Base-by-base conservation (phyloP, 2,113 vertebrate species). In the Hippocampus barbouri region DNA sequence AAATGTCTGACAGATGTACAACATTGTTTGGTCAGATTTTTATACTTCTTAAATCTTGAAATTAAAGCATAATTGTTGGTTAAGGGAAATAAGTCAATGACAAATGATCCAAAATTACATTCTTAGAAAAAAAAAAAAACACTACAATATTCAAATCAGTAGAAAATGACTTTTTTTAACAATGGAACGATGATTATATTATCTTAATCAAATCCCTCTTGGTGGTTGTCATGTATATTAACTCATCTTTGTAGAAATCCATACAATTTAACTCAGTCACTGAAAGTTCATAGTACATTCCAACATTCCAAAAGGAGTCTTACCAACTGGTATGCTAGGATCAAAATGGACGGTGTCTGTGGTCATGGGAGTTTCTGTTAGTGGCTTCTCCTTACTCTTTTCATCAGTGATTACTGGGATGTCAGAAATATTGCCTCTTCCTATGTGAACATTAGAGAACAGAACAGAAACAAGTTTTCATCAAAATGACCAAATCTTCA, bases 301-400 rank as follows among this genome's bases (percentile, higher is more conserved):
- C 34, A 38, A 38, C 12, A 25, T 59, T 27, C 25, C 1, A 59
- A 25, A 4, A 59, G 25, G 25, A 2, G 8, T 76, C 88, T 72
- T 69, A 91, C 90, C 90, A 0, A 91, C 82, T 47, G 90, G 75
- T 8, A n/a, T 73, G 38, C n/a, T 75, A 51, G 90, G 78, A 66
- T 89, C 61, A 68, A 83, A 91, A 0, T 79, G 81, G 53, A 80
- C 80, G 4, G 89, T 27, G 45, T 73, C 66, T 20, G 21, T 15
- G 20, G 1, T 12, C 1, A 21, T 21, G 27, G 61, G 18, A 14
- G 43, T 57, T 38, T 64, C 68, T 1, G 66, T 70, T 2, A 9
- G 1, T 9, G 62, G 66, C 27, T 56, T 72, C 54, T 64, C 69
- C 25, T 21, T 63, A 4, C 45, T 51, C 49, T 72, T 41, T 9